Conservation (phyloP, 2,888 invertebrate genomes). For the Pherbina coryleti region DNA sequence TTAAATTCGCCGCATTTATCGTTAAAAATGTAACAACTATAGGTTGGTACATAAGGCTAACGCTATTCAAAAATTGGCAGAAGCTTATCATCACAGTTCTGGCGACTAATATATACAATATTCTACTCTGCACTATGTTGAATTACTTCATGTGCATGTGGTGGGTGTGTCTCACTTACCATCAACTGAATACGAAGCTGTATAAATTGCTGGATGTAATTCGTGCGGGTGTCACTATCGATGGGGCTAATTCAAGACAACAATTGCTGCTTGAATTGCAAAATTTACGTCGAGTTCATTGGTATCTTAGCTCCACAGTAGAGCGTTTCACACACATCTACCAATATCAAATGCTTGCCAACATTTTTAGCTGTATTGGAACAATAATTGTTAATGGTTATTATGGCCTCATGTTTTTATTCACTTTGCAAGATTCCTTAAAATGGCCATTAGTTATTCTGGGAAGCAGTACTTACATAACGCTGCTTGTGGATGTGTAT, state of each 20-base stretch:
- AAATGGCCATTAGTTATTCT: neutral
- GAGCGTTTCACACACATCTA: neutral
- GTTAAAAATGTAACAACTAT: neutral
- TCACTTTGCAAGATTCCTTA: neutral
- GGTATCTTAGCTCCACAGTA: neutral
- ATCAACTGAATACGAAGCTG: neutral
- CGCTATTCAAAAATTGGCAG: neutral
- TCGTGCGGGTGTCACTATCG: neutral
- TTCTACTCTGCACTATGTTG: neutral
- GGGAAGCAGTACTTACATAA: neutral
- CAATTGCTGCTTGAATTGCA: neutral
- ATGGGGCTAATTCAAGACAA: no score
- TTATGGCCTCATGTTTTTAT: neutral
- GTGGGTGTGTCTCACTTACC: neutral
- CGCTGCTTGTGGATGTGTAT: neutral
- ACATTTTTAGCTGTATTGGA: neutral
- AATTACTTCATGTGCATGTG: neutral
- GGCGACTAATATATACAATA: neutral
- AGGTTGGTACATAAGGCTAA: neutral
- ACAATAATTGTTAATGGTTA: neutral
- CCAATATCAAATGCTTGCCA: neutral
- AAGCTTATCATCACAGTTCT: neutral
- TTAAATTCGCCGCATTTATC: neutral
- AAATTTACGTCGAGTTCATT: slow-evolving; percentile 4
- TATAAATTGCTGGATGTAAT: neutral